These are phyloP conservation scores for Nezara viridula DNA, from an alignment of 2,888 invertebrate genomes.

Conservation along the genomic window DNA sequence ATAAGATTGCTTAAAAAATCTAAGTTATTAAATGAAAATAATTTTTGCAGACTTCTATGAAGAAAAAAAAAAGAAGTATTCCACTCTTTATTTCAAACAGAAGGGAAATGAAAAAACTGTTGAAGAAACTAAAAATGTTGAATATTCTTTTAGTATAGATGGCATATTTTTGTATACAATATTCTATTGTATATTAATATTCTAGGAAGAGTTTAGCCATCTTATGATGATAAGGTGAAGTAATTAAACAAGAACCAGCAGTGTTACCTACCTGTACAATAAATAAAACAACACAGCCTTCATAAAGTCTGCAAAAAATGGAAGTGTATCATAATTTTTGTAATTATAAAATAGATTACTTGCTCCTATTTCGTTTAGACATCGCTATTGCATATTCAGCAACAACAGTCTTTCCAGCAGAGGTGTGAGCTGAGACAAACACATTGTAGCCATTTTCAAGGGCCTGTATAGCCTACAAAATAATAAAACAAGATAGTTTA, in stretches of 20 bases:
- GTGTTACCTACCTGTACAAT: background rate
- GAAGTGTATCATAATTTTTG: background rate
- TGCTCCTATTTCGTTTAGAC: slow-evolving; percentile 61
- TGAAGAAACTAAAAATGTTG: no score
- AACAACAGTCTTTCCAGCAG: slow-evolving; percentile 98
- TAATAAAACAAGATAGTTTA: background rate
- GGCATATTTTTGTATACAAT: no score
- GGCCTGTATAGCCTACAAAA: slow-evolving; percentile 84
- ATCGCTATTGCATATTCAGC: slow-evolving; percentile 99
- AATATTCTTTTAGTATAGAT: no score
- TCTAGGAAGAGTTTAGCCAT: no score
- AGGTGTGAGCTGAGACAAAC: slow-evolving; percentile 99
- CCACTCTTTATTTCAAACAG: no score
- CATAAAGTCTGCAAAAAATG: background rate
- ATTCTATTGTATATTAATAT: no score
- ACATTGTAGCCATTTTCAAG: slow-evolving; percentile 95
- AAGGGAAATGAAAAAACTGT: no score
- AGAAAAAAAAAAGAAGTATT: no score
- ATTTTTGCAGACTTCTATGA: no score
- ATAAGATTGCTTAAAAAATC: no score
- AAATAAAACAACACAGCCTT: background rate
- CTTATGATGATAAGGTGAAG: no score
- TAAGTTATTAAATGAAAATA: no score
- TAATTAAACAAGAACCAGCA: background rate
- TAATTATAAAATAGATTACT: slow-evolving; percentile 53